Evolutionary conservation across 2,797 vertebrate genomes (phyloP).

Genomic region (Streptopelia turtur): DNA sequence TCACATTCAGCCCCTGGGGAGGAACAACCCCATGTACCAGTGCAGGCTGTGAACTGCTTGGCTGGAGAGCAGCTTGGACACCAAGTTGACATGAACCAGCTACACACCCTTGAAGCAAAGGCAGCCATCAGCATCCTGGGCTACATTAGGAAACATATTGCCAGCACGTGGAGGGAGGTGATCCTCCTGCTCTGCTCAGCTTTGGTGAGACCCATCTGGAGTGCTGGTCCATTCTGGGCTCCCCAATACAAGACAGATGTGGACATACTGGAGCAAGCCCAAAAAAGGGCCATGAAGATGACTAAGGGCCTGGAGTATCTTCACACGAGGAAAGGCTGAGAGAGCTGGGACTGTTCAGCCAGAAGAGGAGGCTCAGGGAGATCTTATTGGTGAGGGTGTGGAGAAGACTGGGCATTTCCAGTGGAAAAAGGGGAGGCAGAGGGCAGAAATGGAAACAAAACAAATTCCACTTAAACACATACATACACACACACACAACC

Average conservation of each 20-base stretch:
- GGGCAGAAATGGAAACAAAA: not conserved
- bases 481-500: not conserved
- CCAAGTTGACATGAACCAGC: not conserved
- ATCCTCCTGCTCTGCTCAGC: not conserved
- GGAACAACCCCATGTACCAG: not conserved
- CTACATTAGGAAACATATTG: not conserved
- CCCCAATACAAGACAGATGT: not conserved
- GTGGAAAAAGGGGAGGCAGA: not conserved
- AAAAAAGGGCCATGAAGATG: not conserved
- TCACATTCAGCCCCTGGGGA: not conserved
- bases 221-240: not conserved
- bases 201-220: not conserved
- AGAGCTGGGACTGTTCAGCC: not conserved
- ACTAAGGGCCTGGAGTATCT: not conserved
- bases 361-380: not conserved
- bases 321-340: not conserved
- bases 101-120: not conserved
- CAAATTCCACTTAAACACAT: not conserved
- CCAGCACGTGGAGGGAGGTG: not conserved
- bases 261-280: not conserved
- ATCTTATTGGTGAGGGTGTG: not conserved
- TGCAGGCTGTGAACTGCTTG: not conserved
- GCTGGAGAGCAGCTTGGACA: not conserved
- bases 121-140: not conserved
- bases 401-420: not conserved